Percentiles rank a stretch among this genome's conserved stretches.
Conservation (phyloP, 2,797 vertebrate species). For the Dallia pectoralis region DNA sequence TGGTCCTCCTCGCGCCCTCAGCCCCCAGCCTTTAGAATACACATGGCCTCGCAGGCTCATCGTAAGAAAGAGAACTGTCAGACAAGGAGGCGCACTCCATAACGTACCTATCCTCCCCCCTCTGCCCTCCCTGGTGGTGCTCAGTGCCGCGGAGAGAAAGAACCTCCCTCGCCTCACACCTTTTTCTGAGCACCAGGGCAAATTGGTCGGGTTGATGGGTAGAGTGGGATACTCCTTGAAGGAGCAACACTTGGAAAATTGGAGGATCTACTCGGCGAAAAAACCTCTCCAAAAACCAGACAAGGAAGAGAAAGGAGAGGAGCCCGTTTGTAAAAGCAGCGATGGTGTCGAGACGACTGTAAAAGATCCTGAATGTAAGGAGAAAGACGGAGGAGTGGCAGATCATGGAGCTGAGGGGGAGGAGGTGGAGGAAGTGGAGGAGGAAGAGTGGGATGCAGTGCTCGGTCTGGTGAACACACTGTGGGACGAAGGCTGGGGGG, state of each 20-base stretch:
- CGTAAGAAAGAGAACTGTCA: constrained; percentile 76
- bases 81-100: constrained; percentile 77
- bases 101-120: constrained; percentile 81
- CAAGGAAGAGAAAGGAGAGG: constrained; percentile 30
- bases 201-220: constrained; percentile 57
- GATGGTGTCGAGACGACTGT: not conserved
- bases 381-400: constrained; percentile 35
- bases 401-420: constrained; percentile 39
- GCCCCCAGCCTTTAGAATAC: constrained; percentile 68
- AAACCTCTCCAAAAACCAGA: constrained; percentile 20
- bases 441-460: constrained; percentile 72
- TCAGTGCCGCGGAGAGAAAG: constrained; percentile 71
- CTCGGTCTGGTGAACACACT: constrained; percentile 77
- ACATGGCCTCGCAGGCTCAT: constrained; percentile 80
- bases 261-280: constrained; percentile 69
- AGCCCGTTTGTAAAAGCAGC: not conserved
- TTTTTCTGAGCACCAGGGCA: constrained; percentile 64
- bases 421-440: constrained; percentile 36
- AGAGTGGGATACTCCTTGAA: constrained; percentile 65
- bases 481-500: constrained; percentile 73
- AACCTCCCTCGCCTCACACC: constrained; percentile 59
- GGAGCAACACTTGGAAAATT: constrained; percentile 70
- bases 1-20: not conserved
- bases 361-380: constrained; percentile 21
- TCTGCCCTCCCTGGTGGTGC: constrained; percentile 69